These are phyloP conservation scores for Gastrophryne carolinensis DNA, from an alignment of 2,797 vertebrate species.

Conservation along the genomic window DNA sequence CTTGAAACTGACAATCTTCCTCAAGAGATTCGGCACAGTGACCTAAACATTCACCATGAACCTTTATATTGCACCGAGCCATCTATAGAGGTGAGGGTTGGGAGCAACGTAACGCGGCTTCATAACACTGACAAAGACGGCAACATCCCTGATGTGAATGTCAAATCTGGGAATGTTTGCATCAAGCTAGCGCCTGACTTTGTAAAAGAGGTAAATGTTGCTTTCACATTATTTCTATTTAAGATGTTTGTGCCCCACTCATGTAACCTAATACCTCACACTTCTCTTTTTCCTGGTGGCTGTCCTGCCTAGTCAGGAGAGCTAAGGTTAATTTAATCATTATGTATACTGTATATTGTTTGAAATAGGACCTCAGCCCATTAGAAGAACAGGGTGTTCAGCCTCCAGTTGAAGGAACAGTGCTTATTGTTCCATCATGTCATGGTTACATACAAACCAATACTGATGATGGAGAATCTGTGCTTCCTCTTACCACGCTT, in stretches of 20 bases:
- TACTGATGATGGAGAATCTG: constrained; percentile 73
- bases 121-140: constrained; percentile 67
- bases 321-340: too few species aligned
- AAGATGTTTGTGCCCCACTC: too few species aligned
- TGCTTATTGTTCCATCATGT: constrained; percentile 88
- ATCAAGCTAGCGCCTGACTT: constrained; percentile 72
- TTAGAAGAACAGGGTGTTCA: constrained; percentile 75
- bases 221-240: not conserved
- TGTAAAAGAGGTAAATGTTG: constrained; percentile 75
- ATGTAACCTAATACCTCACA: too few species aligned
- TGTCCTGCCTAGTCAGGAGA: too few species aligned
- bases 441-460: constrained; percentile 83
- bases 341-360: not conserved
- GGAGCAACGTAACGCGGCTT: constrained; percentile 69
- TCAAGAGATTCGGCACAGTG: constrained; percentile 64
- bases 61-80: constrained; percentile 62
- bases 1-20: constrained; percentile 70
- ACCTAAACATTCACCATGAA: constrained; percentile 61
- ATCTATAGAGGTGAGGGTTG: constrained; percentile 66
- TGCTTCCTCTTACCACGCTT: constrained; percentile 79
- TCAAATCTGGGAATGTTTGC: constrained; percentile 69
- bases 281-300: too few species aligned
- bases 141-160: constrained; percentile 59
- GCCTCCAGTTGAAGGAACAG: constrained; percentile 74
- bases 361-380: constrained; percentile 72